Evolutionary conservation across 2,797 vertebrate species (phyloP).

Genomic region (Anniella stebbinsi): DNA sequence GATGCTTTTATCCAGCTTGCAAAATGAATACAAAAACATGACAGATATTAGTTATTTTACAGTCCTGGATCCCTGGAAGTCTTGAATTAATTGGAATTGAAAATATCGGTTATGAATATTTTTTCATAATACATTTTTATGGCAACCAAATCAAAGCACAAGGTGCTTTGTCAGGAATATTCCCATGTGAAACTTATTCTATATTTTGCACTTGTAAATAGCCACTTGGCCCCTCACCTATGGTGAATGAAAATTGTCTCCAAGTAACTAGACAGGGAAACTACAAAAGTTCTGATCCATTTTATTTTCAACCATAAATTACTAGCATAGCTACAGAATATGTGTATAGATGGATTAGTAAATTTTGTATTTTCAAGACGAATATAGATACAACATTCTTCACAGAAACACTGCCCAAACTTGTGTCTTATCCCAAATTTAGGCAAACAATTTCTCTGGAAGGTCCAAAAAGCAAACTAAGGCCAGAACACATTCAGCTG

Average conservation of each 20-base stretch:
- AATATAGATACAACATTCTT: neutral
- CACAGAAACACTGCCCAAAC: constrained; percentile 36
- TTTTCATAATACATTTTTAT: constrained; percentile 43
- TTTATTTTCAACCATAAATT: neutral
- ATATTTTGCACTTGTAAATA: neutral
- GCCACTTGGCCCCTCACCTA: neutral
- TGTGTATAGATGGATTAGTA: too few species aligned
- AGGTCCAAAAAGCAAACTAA: constrained; percentile 39
- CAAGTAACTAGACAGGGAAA: neutral
- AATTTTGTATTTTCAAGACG: neutral
- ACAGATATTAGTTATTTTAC: neutral
- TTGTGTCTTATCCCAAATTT: constrained; percentile 40
- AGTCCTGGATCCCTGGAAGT: constrained; percentile 2
- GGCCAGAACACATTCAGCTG: neutral
- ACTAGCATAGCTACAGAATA: neutral
- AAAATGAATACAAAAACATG: constrained; percentile 26
- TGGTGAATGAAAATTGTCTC: neutral
- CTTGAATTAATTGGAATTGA: neutral
- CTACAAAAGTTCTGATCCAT: neutral
- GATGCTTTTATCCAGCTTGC: neutral
- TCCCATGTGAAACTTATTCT: constrained; percentile 50
- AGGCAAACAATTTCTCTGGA: constrained; percentile 53
- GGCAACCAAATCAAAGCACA: constrained; percentile 34
- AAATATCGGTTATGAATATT: constrained; percentile 41
- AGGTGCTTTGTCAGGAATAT: neutral